Evolutionary conservation across 53 echinoderm and acorn worm genomes (phyloP).

Genomic region (Crossaster papposus): DNA sequence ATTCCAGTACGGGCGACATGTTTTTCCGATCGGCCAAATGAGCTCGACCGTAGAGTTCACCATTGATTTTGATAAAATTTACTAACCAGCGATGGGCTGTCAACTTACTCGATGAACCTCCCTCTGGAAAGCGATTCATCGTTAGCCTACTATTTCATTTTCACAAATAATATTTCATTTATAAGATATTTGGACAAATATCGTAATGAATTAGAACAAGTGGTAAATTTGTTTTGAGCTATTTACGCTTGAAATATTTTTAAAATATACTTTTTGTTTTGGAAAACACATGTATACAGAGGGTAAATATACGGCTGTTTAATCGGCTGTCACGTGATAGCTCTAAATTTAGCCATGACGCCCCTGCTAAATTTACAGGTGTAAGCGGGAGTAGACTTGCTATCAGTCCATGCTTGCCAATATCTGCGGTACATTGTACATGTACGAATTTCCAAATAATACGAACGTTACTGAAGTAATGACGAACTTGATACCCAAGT

Average conservation of each 20-base stretch:
- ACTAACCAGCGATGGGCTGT: slow-evolving; percentile 30
- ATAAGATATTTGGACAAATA: not conserved
- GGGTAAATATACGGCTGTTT: not conserved
- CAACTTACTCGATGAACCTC: not conserved
- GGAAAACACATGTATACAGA: not conserved
- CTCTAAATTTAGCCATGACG: slow-evolving; percentile 62
- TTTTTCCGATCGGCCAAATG: slow-evolving; percentile 53
- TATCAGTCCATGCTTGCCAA: not conserved
- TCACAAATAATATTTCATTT: not conserved
- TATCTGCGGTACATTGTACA: no score
- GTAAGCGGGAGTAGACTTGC: not conserved
- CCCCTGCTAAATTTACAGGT: slow-evolving; percentile 46
- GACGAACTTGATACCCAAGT: no score
- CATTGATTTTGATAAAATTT: slow-evolving; percentile 58
- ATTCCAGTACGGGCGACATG: slow-evolving; percentile 34
- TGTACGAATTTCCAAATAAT: no score
- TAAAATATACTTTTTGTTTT: no score
- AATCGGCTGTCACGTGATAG: slow-evolving; percentile 15
- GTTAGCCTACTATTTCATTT: not conserved
- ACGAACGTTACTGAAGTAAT: no score
- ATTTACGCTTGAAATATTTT: no score
- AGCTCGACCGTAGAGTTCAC: slow-evolving; percentile 62
- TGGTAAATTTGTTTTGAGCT: no score
- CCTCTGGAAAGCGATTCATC: slow-evolving; percentile 18
- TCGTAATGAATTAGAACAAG: not conserved